These are phyloP conservation scores for Alethe castanea DNA, from an alignment of 2,113 vertebrate species.

Conservation along the genomic window DNA sequence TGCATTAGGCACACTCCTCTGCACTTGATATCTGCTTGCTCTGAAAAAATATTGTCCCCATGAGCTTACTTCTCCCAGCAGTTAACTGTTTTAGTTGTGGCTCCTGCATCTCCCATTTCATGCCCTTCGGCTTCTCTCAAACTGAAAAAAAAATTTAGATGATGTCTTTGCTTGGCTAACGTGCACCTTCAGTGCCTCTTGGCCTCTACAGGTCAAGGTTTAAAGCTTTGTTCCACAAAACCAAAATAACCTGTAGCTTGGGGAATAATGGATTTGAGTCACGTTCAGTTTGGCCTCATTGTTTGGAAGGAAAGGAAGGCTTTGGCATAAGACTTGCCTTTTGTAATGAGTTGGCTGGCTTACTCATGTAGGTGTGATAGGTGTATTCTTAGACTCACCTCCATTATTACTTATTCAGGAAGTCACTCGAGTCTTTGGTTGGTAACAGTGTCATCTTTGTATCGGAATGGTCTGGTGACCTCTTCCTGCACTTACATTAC, in stretches of 20 bases:
- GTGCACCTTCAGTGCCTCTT: neutral
- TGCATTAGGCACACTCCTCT: neutral
- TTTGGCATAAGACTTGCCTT: slow-evolving; percentile 51
- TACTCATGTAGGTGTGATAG: slow-evolving; percentile 69
- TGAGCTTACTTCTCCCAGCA: neutral
- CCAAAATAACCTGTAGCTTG: slow-evolving; percentile 44
- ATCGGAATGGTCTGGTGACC: neutral
- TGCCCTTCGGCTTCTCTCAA: neutral
- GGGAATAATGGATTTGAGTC: slow-evolving; percentile 63
- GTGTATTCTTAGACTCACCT: slow-evolving; percentile 67
- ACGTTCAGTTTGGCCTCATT: slow-evolving; percentile 39
- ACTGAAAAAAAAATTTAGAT: neutral
- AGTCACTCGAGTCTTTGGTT: neutral
- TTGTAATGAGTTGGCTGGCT: slow-evolving; percentile 48
- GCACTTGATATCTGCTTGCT: accelerated
- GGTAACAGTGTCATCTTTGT: slow-evolving; percentile 60
- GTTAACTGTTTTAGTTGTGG: neutral
- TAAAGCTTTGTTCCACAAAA: slow-evolving; percentile 23
- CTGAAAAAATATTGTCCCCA: neutral
- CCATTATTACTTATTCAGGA: slow-evolving; percentile 56
- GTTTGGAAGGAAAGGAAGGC: slow-evolving; percentile 62
- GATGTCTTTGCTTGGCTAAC: neutral
- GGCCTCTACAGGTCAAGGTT: neutral
- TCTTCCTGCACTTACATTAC: neutral
- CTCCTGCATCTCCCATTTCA: neutral